phyloP scores from a whole-genome alignment of 2,113 vertebrate genomes.

The Xiphias gladius region DNA sequence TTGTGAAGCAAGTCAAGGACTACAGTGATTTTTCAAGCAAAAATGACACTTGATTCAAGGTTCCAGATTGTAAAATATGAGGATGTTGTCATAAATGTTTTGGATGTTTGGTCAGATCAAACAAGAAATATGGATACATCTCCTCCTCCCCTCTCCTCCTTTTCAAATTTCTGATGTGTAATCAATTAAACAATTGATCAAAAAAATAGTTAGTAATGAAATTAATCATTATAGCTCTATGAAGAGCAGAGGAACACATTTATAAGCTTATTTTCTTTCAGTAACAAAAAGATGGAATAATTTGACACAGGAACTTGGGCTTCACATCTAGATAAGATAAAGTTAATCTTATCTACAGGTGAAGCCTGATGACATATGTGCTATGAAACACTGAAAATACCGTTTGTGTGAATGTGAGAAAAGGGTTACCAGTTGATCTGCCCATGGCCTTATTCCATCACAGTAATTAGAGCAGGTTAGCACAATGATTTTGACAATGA shows the following conservation, averaged over 20 bases:
- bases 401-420: not conserved
- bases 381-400: not conserved
- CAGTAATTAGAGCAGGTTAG: not conserved
- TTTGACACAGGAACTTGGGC: not conserved
- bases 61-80: too few species aligned
- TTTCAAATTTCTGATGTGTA: not conserved
- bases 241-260: not conserved
- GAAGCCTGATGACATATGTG: not conserved
- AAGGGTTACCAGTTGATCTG: not conserved
- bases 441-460: not conserved
- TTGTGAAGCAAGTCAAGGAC: not conserved
- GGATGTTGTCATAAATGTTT: not conserved
- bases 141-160: not conserved
- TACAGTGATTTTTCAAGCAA: not conserved
- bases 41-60: too few species aligned
- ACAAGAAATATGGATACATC: not conserved
- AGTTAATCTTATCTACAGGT: not conserved
- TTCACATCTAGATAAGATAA: too few species aligned
- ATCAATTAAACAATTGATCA: not conserved
- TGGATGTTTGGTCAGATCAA: not conserved
- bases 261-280: too few species aligned
- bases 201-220: not conserved
- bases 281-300: not conserved
- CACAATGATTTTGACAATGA: not conserved
- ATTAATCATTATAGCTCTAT: not conserved